Evolutionary conservation across 2,113 vertebrate species (phyloP).

Genomic region (Panthera leo): DNA sequence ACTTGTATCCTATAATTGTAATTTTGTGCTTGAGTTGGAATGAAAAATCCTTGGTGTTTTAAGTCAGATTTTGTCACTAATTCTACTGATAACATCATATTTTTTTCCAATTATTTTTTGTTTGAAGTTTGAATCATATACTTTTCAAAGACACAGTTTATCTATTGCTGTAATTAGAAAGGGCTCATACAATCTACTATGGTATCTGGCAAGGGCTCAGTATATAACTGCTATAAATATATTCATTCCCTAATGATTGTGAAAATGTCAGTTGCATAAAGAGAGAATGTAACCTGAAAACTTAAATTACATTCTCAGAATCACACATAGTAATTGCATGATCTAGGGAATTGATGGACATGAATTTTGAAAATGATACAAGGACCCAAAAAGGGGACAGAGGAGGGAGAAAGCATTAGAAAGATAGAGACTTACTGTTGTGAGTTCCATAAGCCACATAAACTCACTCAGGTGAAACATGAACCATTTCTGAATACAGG

Average conservation of each 20-base stretch:
- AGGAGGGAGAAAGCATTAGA: background rate
- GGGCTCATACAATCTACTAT: background rate
- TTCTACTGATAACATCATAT: background rate
- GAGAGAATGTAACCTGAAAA: background rate
- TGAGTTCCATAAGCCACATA: constrained; percentile 27
- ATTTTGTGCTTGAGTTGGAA: background rate
- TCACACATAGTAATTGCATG: background rate
- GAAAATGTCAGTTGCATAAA: background rate
- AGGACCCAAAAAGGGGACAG: background rate
- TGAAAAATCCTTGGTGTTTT: background rate
- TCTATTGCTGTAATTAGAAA: background rate
- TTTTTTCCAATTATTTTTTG: background rate
- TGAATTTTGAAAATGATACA: background rate
- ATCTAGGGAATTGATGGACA: background rate
- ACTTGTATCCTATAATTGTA: background rate
- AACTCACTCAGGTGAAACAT: constrained; percentile 52
- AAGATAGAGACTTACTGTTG: background rate
- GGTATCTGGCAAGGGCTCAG: background rate
- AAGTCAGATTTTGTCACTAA: background rate
- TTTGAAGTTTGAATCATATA: background rate
- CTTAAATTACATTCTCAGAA: background rate
- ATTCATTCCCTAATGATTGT: background rate
- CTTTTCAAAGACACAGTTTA: background rate
- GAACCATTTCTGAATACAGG: constrained; percentile 10
- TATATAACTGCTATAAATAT: background rate